Percentiles rank a stretch among this genome's conserved stretches.
Conservation (phyloP, 2,797 vertebrate genomes). For the Dendrocincla tyrannina region DNA sequence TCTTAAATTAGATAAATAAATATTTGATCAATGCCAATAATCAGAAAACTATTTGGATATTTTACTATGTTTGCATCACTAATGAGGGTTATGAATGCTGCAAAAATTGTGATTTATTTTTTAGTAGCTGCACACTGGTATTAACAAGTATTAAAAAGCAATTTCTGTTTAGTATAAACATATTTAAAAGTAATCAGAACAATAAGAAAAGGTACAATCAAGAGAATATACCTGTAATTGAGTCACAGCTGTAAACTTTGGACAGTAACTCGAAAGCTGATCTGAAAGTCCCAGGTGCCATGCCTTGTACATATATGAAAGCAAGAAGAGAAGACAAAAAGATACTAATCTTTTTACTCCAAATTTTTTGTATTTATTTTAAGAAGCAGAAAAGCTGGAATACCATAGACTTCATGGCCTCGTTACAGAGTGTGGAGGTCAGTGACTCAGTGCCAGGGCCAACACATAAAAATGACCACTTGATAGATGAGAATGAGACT, state of each 20-base stretch:
- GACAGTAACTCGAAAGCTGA: not conserved
- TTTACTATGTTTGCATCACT: not conserved
- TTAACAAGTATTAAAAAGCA: not conserved
- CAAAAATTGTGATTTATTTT: not conserved
- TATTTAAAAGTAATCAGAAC: not conserved
- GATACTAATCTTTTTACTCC: not conserved
- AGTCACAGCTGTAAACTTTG: not conserved
- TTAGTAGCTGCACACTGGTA: not conserved
- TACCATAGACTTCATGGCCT: not conserved
- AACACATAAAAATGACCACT: not conserved
- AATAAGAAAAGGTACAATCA: not conserved
- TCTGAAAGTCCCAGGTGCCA: not conserved
- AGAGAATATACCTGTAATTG: not conserved
- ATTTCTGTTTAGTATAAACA: not conserved
- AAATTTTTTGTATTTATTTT: not conserved
- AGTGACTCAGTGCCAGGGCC: not conserved
- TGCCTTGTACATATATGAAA: not conserved
- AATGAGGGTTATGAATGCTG: not conserved
- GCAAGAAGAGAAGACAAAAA: not conserved
- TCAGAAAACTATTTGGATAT: not conserved
- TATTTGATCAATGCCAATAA: conserved; percentile 19
- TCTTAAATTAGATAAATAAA: conserved; percentile 46
- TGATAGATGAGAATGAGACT: not conserved
- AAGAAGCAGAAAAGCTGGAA: not conserved
- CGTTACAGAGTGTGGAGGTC: not conserved